These are phyloP conservation scores for Trissolcus basalis DNA, from an alignment of 1,140 invertebrate genomes.

Conservation along the genomic window DNA sequence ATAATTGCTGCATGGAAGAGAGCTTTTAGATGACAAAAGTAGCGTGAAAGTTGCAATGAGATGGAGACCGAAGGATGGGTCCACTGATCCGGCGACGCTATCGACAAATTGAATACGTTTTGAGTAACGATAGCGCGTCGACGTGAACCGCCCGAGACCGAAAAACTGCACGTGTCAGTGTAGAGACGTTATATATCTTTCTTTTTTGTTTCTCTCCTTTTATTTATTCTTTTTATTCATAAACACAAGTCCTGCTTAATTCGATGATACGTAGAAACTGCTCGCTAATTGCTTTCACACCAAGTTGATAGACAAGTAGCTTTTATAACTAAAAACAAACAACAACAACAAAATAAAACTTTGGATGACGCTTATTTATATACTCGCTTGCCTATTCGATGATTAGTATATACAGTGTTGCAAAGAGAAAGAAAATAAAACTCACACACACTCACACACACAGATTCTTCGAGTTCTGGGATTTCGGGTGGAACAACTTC, in stretches of 20 bases:
- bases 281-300: conserved; percentile 60
- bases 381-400: conserved; percentile 57
- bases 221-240: conserved; percentile 21
- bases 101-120: conserved; percentile 1
- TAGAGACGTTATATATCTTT: conserved; percentile 16
- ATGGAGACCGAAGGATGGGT: conserved; percentile 13
- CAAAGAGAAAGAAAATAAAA: conserved; percentile 24
- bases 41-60: conserved; percentile 39
- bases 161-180: conserved; percentile 57
- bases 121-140: conserved; percentile 6
- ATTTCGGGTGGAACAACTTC: conserved; percentile 20
- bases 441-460: too few relatives aligned
- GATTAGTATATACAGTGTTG: conserved; percentile 41
- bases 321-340: conserved; percentile 46
- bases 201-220: too few relatives aligned
- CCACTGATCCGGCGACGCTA: background rate
- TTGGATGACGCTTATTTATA: conserved; percentile 52
- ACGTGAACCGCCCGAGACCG: conserved; percentile 24
- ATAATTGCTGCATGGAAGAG: conserved; percentile 47
- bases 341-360: too few relatives aligned
- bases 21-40: conserved; percentile 52
- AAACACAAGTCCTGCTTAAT: conserved; percentile 52
- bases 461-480: background rate
- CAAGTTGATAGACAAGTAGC: conserved; percentile 45
- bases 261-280: conserved; percentile 50